Evolutionary conservation across 2,113 vertebrate genomes (phyloP).

Genomic region (Tragulus kanchil): DNA sequence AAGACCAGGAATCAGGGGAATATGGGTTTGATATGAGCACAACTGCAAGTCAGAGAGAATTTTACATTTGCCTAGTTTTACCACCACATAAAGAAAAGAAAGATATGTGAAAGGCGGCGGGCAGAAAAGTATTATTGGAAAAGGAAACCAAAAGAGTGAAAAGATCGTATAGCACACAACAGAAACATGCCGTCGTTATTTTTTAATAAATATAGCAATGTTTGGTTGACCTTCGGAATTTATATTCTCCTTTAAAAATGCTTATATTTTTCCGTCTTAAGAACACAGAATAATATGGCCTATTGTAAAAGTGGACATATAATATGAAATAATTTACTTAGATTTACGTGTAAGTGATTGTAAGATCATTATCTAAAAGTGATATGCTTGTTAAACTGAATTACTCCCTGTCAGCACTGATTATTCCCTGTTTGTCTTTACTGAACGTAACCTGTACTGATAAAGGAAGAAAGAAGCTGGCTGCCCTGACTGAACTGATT

Average conservation of each 20-base stretch:
- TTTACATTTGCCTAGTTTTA: not conserved
- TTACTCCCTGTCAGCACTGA: too few species aligned
- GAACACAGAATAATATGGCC: not conserved
- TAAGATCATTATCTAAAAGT: too few species aligned
- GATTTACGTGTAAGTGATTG: too few species aligned
- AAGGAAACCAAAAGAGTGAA: not conserved
- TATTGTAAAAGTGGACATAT: too few species aligned
- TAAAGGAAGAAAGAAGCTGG: too few species aligned
- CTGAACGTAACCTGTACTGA: too few species aligned
- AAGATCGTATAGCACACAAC: not conserved
- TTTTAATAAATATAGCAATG: not conserved
- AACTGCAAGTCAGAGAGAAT: not conserved
- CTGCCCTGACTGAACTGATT: too few species aligned
- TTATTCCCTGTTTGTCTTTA: too few species aligned
- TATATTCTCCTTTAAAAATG: not conserved
- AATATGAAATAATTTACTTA: too few species aligned
- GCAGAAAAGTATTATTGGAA: not conserved
- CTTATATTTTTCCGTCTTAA: not conserved
- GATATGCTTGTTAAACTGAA: too few species aligned
- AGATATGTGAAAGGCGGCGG: not conserved
- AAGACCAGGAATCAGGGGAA: not conserved
- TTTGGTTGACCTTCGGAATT: not conserved
- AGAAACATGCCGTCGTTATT: not conserved
- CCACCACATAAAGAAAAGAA: not conserved
- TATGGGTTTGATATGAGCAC: not conserved